A percentile compares a stretch with the other conserved stretches of the same genome.
These are phyloP conservation scores for Agrilus cyanescens DNA, from an alignment of 2,888 invertebrate genomes.

Conservation along the genomic window DNA sequence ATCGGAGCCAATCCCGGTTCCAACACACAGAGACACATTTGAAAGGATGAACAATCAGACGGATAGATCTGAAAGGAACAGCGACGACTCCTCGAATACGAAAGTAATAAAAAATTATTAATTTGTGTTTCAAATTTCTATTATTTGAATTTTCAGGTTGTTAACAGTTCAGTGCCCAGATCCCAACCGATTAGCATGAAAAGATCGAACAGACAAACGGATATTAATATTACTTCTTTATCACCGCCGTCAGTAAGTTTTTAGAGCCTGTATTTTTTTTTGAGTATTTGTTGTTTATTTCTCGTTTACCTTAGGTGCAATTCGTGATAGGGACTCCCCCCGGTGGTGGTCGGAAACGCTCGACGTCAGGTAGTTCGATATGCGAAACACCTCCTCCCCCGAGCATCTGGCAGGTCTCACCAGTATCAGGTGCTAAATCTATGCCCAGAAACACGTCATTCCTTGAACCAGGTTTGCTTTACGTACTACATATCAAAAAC, in stretches of 20 bases:
- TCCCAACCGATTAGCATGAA: constrained; percentile 80
- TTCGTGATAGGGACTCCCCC: constrained; percentile 83
- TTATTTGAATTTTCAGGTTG: constrained; percentile 11
- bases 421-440: constrained; percentile 45
- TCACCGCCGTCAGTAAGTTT: constrained; percentile 76
- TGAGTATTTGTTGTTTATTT: background rate
- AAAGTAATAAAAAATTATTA: constrained; percentile 14
- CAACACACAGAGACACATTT: constrained; percentile 47
- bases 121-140: too few relatives aligned
- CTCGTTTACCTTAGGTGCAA: constrained; percentile 46
- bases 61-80: constrained; percentile 15
- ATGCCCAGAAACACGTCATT: constrained; percentile 53
- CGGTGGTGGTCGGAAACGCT: constrained; percentile 44
- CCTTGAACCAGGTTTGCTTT: constrained; percentile 44
- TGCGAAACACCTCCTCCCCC: constrained; percentile 68
- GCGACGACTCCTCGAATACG: constrained; percentile 15
- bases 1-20: constrained; percentile 67
- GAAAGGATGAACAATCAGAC: constrained; percentile 32
- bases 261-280: background rate
- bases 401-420: constrained; percentile 75
- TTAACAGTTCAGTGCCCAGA: constrained; percentile 52
- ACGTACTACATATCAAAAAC: too few relatives aligned
- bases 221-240: constrained; percentile 84
- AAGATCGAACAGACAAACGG: constrained; percentile 56
- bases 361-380: constrained; percentile 52